phyloP scores from a whole-genome alignment of 2,888 invertebrate genomes.

The Malacosoma neustria region DNA sequence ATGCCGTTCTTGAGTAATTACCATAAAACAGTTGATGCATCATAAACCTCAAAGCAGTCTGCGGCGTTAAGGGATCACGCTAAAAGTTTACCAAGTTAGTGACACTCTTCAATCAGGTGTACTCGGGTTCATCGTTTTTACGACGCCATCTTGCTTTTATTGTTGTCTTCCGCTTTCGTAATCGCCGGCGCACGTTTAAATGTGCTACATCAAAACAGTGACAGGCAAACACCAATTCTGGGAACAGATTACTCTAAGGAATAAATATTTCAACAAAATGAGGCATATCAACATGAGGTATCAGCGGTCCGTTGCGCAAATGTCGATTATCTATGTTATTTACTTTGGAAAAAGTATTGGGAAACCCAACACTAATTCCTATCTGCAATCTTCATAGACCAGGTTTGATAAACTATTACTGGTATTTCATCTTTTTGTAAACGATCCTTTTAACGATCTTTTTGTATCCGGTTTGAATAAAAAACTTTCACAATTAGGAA shows the following conservation, averaged over 20 bases:
- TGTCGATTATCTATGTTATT: no score
- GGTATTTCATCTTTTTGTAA: no score
- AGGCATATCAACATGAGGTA: background rate
- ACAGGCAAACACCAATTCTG: slow-evolving; percentile 11
- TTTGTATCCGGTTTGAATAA: no score
- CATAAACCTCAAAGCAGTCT: slow-evolving; percentile 6
- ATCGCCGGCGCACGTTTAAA: slow-evolving; percentile 22
- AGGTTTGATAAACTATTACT: no score
- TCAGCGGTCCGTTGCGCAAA: background rate
- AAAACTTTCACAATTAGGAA: no score
- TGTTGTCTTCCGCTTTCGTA: slow-evolving; percentile 45
- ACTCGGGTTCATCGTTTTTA: slow-evolving; percentile 29
- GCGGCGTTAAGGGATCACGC: slow-evolving; percentile 13
- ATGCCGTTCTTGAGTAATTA: background rate
- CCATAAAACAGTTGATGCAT: slow-evolving; percentile 1
- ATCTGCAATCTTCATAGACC: no score
- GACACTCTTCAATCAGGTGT: slow-evolving; percentile 32
- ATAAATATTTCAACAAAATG: background rate
- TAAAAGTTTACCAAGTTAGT: slow-evolving; percentile 12
- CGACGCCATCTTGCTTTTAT: slow-evolving; percentile 38
- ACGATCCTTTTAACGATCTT: no score
- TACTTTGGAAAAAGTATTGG: no score
- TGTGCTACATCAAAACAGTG: slow-evolving; percentile 22
- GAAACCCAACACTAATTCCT: no score
- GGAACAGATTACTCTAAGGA: slow-evolving; percentile 1